Evolutionary conservation across 2,113 vertebrate genomes (phyloP), one percentile per base, ranked within the genome.

Genomic region (Poeciliopsis turrubarensis): DNA sequence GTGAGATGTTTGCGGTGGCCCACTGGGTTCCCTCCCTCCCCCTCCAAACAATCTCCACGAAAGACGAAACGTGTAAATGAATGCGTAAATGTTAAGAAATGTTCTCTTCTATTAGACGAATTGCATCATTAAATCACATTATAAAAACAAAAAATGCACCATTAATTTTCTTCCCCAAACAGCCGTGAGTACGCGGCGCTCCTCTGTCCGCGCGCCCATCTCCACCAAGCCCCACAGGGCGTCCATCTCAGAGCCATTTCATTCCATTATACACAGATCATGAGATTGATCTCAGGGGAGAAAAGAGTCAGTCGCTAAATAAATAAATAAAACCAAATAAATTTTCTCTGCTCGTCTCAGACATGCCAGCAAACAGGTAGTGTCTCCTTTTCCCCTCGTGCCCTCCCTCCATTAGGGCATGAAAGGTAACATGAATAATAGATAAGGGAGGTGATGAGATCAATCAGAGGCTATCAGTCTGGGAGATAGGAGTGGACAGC

Each of bases 41-140:
- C 25, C 22, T 9, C 25, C 7, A 3, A 57, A n/a, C 51, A n/a
- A 57, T 57, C 51, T n/a, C 51, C 51, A 83, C 75, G 84, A 86
- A 89, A 65, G 82, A 89, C 84, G 83, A 84, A 86, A 89, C 76
- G 87, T 77, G 83, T 82, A 91, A 90, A 92, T 89, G 89, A 93
- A 93, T 6, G 89, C 91, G 85, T 91, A 93, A 96, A 95, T 95
- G 94, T 95, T 96, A 86, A 95, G 94, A 95, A 96, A 97, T 94
- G 95, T 94, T 94, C 91, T 77, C 51, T 91, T 96, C 96, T 96
- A 98, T 98, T 97, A 97, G 96, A 97, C 95, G 97, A 96, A 97
- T 97, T 97, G 97, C 97, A 98, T 97, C 97, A 98, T 98, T 99
- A 99, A 96, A 99, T 98, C 96, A 97, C 96, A 97, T 97, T 98